Evolutionary conservation across 2,797 vertebrate species (phyloP), one percentile per base, ranked within the genome.

Genomic region (Sebastes trivittatus): DNA sequence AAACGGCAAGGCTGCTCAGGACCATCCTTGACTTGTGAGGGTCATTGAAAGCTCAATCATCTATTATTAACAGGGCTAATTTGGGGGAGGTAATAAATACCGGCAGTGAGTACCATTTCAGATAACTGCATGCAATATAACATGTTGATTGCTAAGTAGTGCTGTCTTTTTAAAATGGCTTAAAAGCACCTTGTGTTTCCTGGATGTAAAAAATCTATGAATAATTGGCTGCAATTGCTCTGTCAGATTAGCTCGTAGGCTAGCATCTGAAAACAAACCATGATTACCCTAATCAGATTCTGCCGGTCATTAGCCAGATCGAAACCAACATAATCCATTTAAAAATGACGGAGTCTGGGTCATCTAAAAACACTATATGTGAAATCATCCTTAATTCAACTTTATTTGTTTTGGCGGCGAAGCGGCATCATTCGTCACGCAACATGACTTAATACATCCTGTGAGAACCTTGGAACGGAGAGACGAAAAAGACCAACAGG

Each of bases 281-380:
- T 22, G 62, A 87, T 82, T 82, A 64, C 7, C 13, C 30, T 74
- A 81, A 83, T 86, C 66, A 78, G 66, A 88, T 81, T 72, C 59
- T 62, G 36, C n/a, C 16, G 46, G 23, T 55, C 68, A 82, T 84
- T 65, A 84, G 69, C 54, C 78, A 72, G 59, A 82, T 82, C 49
- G 64, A 82, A 69, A 87, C 23, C 82, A 68, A 30, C 72, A 29
- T 82, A 84, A 87, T 86, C 61, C 60, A 67, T 75, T 87, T 78
- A 64, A 81, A 81, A 23, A 84, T n/a, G 73, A 77, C 71, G 8
- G 34, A 67, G 75, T 58, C 55, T 5, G 72, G 69, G 73, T 78
- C n/a, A 74, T 85, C 80, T 75, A 75, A 80, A 78, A 83, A 80
- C 71, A 77, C 68, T 62, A 60, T 38, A 56, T 49, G 36, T 27